Percentiles rank a stretch among this genome's conserved stretches.
Evolutionary conservation across 1,140 invertebrate species (phyloP).

Genomic region (Pissodes strobi): DNA sequence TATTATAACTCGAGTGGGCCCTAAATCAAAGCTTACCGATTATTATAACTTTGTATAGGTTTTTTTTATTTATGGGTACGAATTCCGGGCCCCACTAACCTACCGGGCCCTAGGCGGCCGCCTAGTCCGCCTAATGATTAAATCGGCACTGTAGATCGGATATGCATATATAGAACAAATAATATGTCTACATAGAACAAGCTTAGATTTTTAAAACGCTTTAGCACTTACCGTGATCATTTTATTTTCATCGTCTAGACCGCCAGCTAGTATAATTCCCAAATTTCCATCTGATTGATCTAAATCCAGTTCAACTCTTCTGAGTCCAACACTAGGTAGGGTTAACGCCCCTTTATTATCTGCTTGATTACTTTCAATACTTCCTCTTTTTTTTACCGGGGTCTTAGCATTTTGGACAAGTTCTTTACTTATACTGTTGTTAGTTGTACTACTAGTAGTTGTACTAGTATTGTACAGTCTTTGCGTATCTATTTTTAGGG

Average conservation of each 20-base stretch:
- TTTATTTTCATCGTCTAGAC: constrained; percentile 86
- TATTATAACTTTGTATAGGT: too few species aligned
- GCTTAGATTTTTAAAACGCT: too few species aligned
- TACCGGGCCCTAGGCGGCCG: too few species aligned
- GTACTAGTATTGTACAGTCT: constrained; percentile 10
- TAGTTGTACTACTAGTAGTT: background rate
- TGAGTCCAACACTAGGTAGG: background rate
- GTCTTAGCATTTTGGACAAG: background rate
- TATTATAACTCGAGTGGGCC: too few species aligned
- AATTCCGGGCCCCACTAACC: too few species aligned
- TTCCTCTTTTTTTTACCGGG: background rate
- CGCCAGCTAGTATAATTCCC: constrained; percentile 85
- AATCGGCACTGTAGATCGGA: too few species aligned
- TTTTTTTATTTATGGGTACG: too few species aligned
- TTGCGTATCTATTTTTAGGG: constrained; percentile 12
- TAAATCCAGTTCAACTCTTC: constrained; percentile 57
- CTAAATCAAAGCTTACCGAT: too few species aligned
- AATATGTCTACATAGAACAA: too few species aligned
- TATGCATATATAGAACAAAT: too few species aligned
- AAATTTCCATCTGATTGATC: constrained; percentile 69
- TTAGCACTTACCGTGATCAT: constrained; percentile 85
- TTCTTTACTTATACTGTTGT: background rate
- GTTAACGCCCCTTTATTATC: background rate
- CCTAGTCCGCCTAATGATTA: too few species aligned
- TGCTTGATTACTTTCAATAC: background rate